Conservation (phyloP, 1,140 invertebrate species). For the Paracyclopina nana region DNA sequence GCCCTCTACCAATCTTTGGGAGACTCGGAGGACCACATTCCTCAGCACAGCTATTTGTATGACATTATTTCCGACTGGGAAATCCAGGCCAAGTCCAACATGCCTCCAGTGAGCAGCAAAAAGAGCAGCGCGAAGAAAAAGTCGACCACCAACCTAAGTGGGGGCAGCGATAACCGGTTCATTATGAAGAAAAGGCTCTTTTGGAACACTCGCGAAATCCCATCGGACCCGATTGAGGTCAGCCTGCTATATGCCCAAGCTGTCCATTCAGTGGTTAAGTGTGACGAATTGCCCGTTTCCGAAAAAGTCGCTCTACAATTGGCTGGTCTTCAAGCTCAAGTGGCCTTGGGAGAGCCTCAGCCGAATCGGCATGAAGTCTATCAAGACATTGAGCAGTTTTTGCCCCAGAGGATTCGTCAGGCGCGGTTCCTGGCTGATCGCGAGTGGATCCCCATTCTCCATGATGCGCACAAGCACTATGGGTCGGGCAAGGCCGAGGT, state of each 20-base stretch:
- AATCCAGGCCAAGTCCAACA: conserved; percentile 48
- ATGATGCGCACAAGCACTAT: conserved; percentile 69
- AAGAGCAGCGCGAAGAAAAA: conserved; percentile 6
- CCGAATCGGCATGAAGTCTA: conserved; percentile 50
- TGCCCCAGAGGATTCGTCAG: conserved; percentile 53
- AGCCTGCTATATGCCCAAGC: conserved; percentile 86
- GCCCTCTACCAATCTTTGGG: conserved; percentile 57
- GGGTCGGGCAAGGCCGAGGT: conserved; percentile 70
- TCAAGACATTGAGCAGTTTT: conserved; percentile 51
- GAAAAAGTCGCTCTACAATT: conserved; percentile 83
- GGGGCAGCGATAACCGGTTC: conserved; percentile 71
- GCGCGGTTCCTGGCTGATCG: conserved; percentile 29
- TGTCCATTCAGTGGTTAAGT: conserved; percentile 75
- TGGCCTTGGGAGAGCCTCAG: conserved; percentile 62
- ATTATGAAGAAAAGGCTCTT: conserved; percentile 80
- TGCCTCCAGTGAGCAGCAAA: conserved; percentile 10
- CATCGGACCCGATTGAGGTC: conserved; percentile 88
- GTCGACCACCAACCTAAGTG: too few species aligned
- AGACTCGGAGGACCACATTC: conserved; percentile 73
- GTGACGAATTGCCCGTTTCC: conserved; percentile 81
- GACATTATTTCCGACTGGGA: conserved; percentile 87
- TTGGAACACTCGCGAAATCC: conserved; percentile 61
- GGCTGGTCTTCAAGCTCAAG: conserved; percentile 79
- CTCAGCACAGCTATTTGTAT: conserved; percentile 75
- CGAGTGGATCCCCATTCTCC: conserved; percentile 48